Conservation (phyloP, 2,797 vertebrate species). For the Oryzias sinensis region DNA sequence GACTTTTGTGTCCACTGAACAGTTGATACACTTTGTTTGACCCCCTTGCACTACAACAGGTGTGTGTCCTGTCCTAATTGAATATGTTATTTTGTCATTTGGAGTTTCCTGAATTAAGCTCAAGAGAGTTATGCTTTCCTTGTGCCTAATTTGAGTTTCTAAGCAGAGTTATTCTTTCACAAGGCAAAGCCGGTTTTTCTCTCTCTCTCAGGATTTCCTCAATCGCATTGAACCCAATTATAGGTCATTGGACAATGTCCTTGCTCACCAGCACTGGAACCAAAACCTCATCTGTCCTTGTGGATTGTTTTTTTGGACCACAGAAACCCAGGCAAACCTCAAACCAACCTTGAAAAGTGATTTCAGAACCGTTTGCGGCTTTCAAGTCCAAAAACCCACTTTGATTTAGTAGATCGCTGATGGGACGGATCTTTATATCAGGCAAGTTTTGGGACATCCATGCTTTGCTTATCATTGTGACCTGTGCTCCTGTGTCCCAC, state of each 20-base stretch:
- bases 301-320: constrained; percentile 11
- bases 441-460: constrained; percentile 10
- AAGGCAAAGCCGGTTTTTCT: no score
- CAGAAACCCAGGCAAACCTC: constrained; percentile 5
- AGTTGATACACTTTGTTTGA: no score
- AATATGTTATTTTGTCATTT: no score
- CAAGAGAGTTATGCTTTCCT: no score
- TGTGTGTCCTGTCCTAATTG: no score
- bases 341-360: not conserved
- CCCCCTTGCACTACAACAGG: no score
- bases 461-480: constrained; percentile 20
- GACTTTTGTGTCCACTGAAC: no score
- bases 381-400: constrained; percentile 1
- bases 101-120: no score
- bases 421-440: not conserved
- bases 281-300: not conserved
- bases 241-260: not conserved
- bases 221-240: not conserved
- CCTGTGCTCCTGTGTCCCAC: constrained; percentile 24
- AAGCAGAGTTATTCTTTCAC: no score
- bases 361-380: constrained; percentile 1
- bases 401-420: not conserved
- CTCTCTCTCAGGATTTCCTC: no score
- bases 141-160: no score
- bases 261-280: not conserved